Base-by-base conservation (phyloP, 2,797 vertebrate species). In the Parauchenoglanis punctatus region DNA sequence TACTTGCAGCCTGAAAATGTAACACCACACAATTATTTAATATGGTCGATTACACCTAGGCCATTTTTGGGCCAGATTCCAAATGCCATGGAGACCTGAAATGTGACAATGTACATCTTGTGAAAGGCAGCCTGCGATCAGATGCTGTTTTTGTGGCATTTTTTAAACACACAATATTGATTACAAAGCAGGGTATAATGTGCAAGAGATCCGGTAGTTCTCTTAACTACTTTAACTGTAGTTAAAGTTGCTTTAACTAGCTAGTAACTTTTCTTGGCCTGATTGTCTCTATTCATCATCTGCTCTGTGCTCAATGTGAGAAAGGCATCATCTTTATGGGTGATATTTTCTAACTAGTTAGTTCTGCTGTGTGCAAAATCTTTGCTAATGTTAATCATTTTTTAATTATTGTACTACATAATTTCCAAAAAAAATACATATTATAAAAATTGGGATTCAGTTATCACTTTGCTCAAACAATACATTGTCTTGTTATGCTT, bases 1-100 rank as follows among this genome's bases (percentile, higher is more conserved):
- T 25, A 35, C 15, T 58, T 78, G 15, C 75, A 40, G 17, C 52
- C 35, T 78, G 17, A 40, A 81, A 61, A 59, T 44, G 20, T 25
- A 61, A 81, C 56, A 20, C 17, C 28, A 58, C 31, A 63, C 11
- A 63, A 15, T 61, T 81, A 63, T 61, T 65, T 17, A 81, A n/a
- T 65, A 82, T 82, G 61, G 15, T n/a, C 2, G 25, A 40, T 8
- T 49, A 8, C 61, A 28, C 3, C 61, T 18, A 40, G 25, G 40
- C 25, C 59, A 65, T 28, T 49, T 35, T 81, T 83, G 61, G 17
- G 61, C 61, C 46, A 83, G 61, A 83, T 83, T 83, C 44, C 81
- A 52, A 83, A 83, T 83, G 15, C n/a, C 61, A 82, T 61, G 35
- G 44, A 44, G 15, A 20, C 25, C 81, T 83, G 44, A 52, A 67